Base-by-base conservation (phyloP, 1,140 invertebrate genomes). In the Macrostomum lignano region DNA sequence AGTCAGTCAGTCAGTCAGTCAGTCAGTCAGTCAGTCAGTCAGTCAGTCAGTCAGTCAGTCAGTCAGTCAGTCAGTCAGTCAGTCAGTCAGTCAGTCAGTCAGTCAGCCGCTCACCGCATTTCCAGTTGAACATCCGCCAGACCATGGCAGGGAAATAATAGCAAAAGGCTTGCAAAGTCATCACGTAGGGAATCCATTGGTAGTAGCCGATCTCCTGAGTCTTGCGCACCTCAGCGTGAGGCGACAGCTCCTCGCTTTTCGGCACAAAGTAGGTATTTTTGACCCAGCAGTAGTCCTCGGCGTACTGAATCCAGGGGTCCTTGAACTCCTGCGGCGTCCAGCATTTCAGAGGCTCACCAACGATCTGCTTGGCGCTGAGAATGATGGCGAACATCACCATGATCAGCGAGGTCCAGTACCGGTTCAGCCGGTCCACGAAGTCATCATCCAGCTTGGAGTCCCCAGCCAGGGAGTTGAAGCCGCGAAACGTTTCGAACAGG, bases 331-430 rank as follows among this genome's bases (percentile, higher is more conserved):
- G 54, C 1, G 58, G 57, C 24, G 45, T 48, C 55, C 55, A 58
- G 40, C 55, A 58, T 20, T 49, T 42, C 17, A 58, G 57, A 2
- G 55, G 55, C 42, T 57, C 49, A 28, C 78, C 79, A 7, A 88
- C 81, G 63, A 88, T 91, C 58, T 91, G 82, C 38, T 81, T 64
- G 29, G 81, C 86, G n/a, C 79, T 91, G 40, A 93, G 47, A 26
- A 57, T 42, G 26, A 52, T 49, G 20, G 49, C 51, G 36, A 53
- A 54, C 38, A 55, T 49, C 41, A 55, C 46, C 33, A 54, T 45
- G 34, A 55, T 47, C 39, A 52, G 46, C 32, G 47, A 48, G 23
- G 51, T 55, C 44, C 55, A 53, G 9, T 50, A 44, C 38, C 54
- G 52, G 41, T 49, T 51, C 24, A 55, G 40, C 13, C 52, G 41